phyloP scores from a whole-genome alignment of 2,113 vertebrate species.

The Grallaria varia region DNA sequence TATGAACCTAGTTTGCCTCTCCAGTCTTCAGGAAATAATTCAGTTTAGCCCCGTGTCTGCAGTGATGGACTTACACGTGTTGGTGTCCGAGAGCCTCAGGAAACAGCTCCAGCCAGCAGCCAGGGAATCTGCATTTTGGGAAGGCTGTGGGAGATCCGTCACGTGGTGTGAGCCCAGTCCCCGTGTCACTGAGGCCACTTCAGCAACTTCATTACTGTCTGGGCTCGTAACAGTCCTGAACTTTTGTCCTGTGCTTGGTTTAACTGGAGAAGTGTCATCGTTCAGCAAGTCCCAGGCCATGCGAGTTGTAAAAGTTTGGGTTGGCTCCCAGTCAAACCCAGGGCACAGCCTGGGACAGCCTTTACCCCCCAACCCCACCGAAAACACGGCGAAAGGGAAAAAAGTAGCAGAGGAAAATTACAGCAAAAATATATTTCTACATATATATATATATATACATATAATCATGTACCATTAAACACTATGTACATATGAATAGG shows the following conservation, averaged over 20 bases:
- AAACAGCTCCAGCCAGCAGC: background rate
- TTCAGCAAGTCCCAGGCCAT: background rate
- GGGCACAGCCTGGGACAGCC: no score
- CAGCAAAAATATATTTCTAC: no score
- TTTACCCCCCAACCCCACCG: no score
- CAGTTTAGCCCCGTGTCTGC: background rate
- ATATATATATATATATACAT: no score
- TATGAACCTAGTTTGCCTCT: background rate
- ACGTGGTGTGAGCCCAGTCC: background rate
- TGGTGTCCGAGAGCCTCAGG: background rate
- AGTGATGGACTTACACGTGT: background rate
- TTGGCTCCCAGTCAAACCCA: no score
- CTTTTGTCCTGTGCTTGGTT: background rate
- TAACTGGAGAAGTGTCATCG: background rate
- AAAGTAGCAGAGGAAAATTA: no score
- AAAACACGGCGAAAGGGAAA: no score
- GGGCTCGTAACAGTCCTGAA: background rate
- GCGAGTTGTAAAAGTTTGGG: no score
- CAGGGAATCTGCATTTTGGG: background rate
- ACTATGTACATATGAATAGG: no score
- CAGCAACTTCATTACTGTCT: background rate
- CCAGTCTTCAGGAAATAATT: background rate
- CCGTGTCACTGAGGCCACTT: fast-evolving
- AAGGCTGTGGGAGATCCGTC: background rate
- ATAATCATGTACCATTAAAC: no score